Evolutionary conservation across 2,113 vertebrate genomes (phyloP).

Genomic region (Danio rerio): DNA sequence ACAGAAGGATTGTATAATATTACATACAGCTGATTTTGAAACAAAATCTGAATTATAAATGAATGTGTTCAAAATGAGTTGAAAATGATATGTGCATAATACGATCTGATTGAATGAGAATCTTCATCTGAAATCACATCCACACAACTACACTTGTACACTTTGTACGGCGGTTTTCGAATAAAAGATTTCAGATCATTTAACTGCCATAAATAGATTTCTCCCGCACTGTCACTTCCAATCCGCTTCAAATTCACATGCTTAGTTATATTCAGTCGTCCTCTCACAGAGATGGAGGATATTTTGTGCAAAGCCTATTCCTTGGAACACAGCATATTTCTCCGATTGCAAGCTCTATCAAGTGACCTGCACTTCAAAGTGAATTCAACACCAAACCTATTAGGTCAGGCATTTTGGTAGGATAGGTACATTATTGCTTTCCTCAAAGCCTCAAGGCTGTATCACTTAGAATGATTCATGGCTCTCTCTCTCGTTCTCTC

Average conservation of each 20-base stretch:
- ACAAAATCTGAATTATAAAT: background rate
- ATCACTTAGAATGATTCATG: conserved; percentile 50
- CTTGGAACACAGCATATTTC: conserved; percentile 41
- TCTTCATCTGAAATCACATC: background rate
- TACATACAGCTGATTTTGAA: background rate
- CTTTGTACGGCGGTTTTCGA: background rate
- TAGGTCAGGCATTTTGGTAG: conserved; percentile 44
- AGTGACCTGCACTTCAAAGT: conserved; percentile 50
- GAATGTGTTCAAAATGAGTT: background rate
- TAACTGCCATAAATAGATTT: conserved; percentile 20
- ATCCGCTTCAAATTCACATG: conserved; percentile 23
- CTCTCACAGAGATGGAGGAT: conserved; percentile 18
- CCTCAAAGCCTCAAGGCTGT: conserved; percentile 44
- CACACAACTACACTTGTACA: background rate
- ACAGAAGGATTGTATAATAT: too few species aligned
- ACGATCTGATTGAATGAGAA: background rate
- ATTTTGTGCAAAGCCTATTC: conserved; percentile 19
- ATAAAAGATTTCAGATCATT: background rate
- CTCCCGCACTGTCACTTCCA: conserved; percentile 3
- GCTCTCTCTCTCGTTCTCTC: conserved; percentile 9
- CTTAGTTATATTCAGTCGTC: conserved; percentile 27
- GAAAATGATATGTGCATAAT: background rate
- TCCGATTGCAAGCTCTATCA: conserved; percentile 40
- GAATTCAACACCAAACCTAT: conserved; percentile 47
- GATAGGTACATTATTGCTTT: conserved; percentile 49